These are phyloP conservation scores for Graphium colonna DNA, from an alignment of 2,888 invertebrate species.

Conservation along the genomic window DNA sequence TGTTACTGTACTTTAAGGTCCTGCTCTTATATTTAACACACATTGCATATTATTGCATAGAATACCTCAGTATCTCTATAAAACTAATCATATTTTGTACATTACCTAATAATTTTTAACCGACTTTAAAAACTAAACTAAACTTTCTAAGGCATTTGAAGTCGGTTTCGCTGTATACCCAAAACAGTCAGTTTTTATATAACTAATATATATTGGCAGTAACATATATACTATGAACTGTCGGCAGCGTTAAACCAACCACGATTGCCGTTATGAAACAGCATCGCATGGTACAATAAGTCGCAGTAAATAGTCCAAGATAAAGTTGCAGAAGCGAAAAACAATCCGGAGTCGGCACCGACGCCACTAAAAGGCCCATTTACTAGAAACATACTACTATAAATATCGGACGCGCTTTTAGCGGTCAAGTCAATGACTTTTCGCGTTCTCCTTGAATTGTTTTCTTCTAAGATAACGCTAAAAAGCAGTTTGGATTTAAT, in stretches of 20 bases:
- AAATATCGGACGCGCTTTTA: slow-evolving; percentile 22
- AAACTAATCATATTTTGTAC: no score
- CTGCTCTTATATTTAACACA: no score
- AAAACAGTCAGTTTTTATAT: no score
- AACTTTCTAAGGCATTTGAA: no score
- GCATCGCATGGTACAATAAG: not conserved
- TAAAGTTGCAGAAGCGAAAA: slow-evolving; percentile 14
- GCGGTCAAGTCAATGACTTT: slow-evolving; percentile 18
- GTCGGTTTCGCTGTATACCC: no score
- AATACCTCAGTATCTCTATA: no score
- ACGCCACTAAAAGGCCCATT: slow-evolving; percentile 21
- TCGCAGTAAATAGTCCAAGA: slow-evolving; percentile 15
- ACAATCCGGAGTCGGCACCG: slow-evolving; percentile 6
- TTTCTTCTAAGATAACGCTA: slow-evolving; percentile 15
- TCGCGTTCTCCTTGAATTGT: slow-evolving; percentile 12
- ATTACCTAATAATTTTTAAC: no score
- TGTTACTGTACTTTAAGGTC: no score
- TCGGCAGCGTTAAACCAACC: not conserved
- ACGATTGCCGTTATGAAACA: not conserved
- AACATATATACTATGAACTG: no score
- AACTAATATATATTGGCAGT: no score
- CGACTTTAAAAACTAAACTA: no score
- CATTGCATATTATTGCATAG: no score
- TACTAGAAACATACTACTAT: slow-evolving; percentile 24
- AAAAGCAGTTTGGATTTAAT: not conserved